Percentiles rank a stretch among this genome's conserved stretches.
phyloP scores from a whole-genome alignment of 1,140 invertebrate genomes.

The Leucophenga varia region DNA sequence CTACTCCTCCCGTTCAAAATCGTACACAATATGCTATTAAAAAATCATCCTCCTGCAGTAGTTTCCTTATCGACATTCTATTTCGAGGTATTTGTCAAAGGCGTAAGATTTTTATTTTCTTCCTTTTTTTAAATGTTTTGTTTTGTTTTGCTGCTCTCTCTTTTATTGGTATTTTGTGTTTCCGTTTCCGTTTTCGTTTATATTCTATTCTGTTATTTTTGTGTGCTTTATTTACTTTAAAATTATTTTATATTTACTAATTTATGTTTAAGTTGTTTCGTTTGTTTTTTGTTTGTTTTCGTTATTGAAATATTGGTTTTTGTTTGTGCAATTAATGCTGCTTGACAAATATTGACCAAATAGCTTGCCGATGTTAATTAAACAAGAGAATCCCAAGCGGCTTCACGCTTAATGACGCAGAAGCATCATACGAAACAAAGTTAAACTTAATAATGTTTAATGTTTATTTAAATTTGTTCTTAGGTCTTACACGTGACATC shows the following conservation, averaged over 20 bases:
- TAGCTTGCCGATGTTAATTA: conserved; percentile 16
- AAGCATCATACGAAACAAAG: background rate
- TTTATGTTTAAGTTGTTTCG: background rate
- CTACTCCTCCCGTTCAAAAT: conserved; percentile 19
- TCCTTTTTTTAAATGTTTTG: conserved; percentile 17
- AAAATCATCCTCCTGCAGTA: conserved; percentile 57
- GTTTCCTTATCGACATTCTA: conserved; percentile 55
- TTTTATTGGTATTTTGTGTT: conserved; percentile 16
- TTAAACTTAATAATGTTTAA: too few relatives aligned
- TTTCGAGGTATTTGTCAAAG: conserved; percentile 57
- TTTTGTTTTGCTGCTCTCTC: conserved; percentile 10
- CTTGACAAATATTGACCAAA: conserved; percentile 31
- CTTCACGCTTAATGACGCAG: conserved; percentile 14
- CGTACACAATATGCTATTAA: conserved; percentile 43
- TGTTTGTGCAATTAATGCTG: conserved; percentile 7
- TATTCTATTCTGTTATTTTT: conserved; percentile 3
- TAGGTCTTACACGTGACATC: conserved; percentile 49
- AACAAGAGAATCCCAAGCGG: background rate
- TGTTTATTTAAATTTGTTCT: conserved; percentile 7
- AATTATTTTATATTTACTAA: conserved; percentile 3
- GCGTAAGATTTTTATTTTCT: conserved; percentile 40
- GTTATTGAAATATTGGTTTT: conserved; percentile 3
- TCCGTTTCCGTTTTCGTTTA: conserved; percentile 9
- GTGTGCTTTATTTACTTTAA: conserved; percentile 12
- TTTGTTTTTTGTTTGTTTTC: conserved; percentile 12